Evolutionary conservation across 2,888 invertebrate genomes (phyloP).

Genomic region (Syrista parreyssii): DNA sequence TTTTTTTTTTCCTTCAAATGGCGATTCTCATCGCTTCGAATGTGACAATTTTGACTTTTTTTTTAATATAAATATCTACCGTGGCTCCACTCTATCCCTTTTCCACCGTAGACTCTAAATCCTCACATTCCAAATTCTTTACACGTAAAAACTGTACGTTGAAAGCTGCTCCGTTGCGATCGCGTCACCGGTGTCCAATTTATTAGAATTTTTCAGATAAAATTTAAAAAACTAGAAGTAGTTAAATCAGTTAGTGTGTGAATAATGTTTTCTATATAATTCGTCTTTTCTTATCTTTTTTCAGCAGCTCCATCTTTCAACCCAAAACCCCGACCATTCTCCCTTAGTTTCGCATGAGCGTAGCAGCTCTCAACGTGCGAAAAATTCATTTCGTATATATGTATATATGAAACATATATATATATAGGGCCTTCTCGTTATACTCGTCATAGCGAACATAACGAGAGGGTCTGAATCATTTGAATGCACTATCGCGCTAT

Average conservation of each 20-base stretch:
- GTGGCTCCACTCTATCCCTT: neutral
- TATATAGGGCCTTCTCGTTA: neutral
- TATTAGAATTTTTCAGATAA: neutral
- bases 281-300: constrained; percentile 64
- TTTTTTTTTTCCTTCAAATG: neutral
- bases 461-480: neutral
- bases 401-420: neutral
- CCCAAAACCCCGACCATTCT: constrained; percentile 72
- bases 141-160: neutral
- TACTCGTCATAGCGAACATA: neutral
- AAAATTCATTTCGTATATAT: neutral
- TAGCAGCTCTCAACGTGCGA: constrained; percentile 58
- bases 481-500: neutral
- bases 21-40: neutral
- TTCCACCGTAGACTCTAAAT: neutral
- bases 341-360: constrained; percentile 68
- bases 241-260: neutral
- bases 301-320: constrained; percentile 73
- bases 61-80: neutral
- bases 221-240: neutral
- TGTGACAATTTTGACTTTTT: neutral
- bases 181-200: neutral
- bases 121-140: neutral
- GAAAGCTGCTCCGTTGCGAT: neutral
- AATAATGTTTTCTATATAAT: constrained; percentile 38